These are phyloP conservation scores for Podarcis siculus DNA, from an alignment of 2,797 vertebrate genomes.

Conservation along the genomic window DNA sequence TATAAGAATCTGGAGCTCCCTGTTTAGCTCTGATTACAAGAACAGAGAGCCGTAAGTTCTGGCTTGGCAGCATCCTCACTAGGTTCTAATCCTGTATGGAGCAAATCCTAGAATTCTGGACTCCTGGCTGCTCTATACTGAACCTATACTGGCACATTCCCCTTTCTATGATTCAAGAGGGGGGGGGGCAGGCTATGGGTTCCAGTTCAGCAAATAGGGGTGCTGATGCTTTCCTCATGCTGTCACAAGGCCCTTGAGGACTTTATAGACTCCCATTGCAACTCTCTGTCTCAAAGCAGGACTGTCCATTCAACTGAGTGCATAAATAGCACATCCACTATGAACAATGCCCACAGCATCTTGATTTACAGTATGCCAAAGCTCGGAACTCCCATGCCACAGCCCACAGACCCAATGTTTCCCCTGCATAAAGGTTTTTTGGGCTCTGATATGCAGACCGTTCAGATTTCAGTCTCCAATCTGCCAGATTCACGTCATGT, in stretches of 20 bases:
- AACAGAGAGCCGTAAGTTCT: not conserved
- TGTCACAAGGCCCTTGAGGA: too few species aligned
- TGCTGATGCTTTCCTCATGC: not conserved
- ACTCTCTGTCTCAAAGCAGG: not conserved
- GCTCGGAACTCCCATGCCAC: not conserved
- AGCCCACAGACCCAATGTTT: too few species aligned
- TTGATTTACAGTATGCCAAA: not conserved
- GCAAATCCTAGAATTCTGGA: not conserved
- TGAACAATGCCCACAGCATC: not conserved
- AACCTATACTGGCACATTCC: not conserved
- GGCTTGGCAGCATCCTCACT: too few species aligned
- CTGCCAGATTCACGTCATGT: not conserved
- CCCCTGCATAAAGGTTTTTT: too few species aligned
- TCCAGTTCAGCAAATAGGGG: not conserved
- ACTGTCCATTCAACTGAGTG: not conserved
- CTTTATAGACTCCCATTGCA: not conserved
- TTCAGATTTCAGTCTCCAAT: not conserved
- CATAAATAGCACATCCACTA: too few species aligned
- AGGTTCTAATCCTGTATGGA: not conserved
- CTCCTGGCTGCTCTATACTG: not conserved
- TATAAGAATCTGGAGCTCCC: not conserved
- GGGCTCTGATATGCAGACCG: not conserved
- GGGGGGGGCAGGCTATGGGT: not conserved
- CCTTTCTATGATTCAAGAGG: not conserved
- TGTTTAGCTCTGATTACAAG: not conserved